Conservation (phyloP, 30 jellyfish, hydroid and myxozoan genomes). For the Pelagia noctiluca region DNA sequence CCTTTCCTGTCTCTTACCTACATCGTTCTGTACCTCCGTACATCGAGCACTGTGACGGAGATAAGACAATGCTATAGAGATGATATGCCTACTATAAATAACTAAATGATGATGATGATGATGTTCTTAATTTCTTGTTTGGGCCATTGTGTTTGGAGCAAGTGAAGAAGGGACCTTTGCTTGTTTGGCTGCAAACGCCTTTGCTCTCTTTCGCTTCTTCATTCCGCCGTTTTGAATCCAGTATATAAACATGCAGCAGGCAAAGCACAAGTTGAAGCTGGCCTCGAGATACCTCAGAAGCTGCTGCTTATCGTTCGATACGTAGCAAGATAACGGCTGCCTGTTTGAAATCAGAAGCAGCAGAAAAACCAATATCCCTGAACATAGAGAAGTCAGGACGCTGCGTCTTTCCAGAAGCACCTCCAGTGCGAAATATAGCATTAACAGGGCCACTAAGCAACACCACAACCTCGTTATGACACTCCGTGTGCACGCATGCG, state of each 20-base stretch:
- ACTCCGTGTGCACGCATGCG: slow-evolving; percentile 42
- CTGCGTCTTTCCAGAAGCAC: slow-evolving; percentile 29
- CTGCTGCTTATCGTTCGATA: background rate
- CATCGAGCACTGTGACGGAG: no score
- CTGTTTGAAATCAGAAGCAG: slow-evolving; percentile 15
- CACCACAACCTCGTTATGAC: slow-evolving; percentile 62
- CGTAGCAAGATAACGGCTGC: slow-evolving; percentile 44
- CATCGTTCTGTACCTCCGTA: no score
- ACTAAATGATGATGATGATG: no score
- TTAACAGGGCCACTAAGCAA: slow-evolving; percentile 13
- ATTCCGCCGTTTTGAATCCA: slow-evolving; percentile 25
- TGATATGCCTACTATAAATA: no score
- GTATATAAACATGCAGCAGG: slow-evolving; percentile 9
- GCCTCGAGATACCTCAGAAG: slow-evolving; percentile 29
- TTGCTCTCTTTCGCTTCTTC: background rate
- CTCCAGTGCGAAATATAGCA: slow-evolving; percentile 29
- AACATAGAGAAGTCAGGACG: background rate
- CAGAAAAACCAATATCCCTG: background rate
- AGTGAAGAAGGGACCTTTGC: no score
- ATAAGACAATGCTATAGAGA: no score
- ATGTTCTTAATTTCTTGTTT: no score
- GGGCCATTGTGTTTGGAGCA: no score
- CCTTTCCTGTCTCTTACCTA: no score
- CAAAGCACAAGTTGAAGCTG: slow-evolving; percentile 16
- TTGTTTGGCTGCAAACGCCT: no score